These are phyloP conservation scores for Dynastes tityus DNA, from an alignment of 2,888 invertebrate genomes.

Conservation along the genomic window DNA sequence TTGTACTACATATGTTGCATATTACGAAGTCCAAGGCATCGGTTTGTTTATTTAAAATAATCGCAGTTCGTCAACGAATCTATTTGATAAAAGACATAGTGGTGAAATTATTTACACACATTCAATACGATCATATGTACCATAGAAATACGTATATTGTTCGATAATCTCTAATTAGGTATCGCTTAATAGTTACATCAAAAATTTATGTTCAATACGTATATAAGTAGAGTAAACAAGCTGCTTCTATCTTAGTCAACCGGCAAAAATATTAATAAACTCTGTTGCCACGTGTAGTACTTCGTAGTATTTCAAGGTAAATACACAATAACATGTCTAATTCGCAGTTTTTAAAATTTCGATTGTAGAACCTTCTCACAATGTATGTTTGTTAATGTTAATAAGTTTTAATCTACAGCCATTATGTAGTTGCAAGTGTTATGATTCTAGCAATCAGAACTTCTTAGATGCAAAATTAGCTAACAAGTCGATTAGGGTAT, in stretches of 20 bases:
- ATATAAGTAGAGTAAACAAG: not conserved
- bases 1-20: slow-evolving; percentile 4
- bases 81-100: slow-evolving; percentile 7
- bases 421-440: too few relatives aligned
- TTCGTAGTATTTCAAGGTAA: slow-evolving; percentile 12
- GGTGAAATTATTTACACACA: not conserved
- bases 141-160: not conserved
- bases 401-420: too few relatives aligned
- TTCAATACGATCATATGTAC: not conserved
- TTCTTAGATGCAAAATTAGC: too few relatives aligned
- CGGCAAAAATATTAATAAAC: slow-evolving; percentile 1
- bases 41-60: slow-evolving; percentile 23
- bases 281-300: not conserved
- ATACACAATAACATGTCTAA: not conserved
- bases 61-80: not conserved
- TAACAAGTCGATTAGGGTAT: too few relatives aligned
- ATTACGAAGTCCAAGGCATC: slow-evolving; percentile 23
- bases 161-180: not conserved
- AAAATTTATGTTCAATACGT: not conserved
- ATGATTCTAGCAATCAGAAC: too few relatives aligned
- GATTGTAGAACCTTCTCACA: too few relatives aligned
- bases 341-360: not conserved
- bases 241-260: not conserved
- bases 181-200: too few relatives aligned
- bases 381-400: too few relatives aligned